Evolutionary conservation across 2,113 vertebrate species (phyloP).

Genomic region (Electrona antarctica): DNA sequence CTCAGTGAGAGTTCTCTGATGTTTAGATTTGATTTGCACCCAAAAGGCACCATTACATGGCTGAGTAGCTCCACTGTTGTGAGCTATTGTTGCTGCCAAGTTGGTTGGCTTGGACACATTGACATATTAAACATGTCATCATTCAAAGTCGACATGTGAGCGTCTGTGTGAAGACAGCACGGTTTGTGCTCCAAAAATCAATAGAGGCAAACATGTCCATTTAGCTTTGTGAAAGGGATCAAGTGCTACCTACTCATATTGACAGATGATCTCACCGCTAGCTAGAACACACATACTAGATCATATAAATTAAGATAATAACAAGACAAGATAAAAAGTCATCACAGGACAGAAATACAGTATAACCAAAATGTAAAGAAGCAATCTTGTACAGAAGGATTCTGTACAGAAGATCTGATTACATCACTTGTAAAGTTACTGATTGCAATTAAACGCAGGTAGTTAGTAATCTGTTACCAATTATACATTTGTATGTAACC

Average conservation of each 20-base stretch:
- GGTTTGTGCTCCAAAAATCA: constrained; percentile 59
- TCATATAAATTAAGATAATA: too few species aligned
- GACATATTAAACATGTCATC: constrained; percentile 56
- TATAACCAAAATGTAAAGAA: neutral
- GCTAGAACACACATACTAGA: too few species aligned
- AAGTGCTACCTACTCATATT: constrained; percentile 12
- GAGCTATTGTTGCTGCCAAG: constrained; percentile 15
- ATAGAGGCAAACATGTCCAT: constrained; percentile 34
- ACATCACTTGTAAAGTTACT: neutral
- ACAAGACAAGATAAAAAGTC: too few species aligned
- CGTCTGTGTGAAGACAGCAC: constrained; percentile 51
- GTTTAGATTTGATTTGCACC: constrained; percentile 30
- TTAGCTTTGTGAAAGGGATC: constrained; percentile 37
- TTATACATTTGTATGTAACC: too few species aligned
- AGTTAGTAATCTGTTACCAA: too few species aligned
- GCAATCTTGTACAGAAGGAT: neutral
- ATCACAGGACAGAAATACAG: too few species aligned
- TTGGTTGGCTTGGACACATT: constrained; percentile 28
- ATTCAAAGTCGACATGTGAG: constrained; percentile 44
- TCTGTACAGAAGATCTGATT: neutral
- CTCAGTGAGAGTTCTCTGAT: neutral
- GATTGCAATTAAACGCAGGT: too few species aligned
- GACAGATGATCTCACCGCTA: neutral
- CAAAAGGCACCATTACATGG: constrained; percentile 49
- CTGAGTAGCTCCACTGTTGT: constrained; percentile 15